phyloP scores from a whole-genome alignment of 2,888 invertebrate genomes.

The Thecophora atra region DNA sequence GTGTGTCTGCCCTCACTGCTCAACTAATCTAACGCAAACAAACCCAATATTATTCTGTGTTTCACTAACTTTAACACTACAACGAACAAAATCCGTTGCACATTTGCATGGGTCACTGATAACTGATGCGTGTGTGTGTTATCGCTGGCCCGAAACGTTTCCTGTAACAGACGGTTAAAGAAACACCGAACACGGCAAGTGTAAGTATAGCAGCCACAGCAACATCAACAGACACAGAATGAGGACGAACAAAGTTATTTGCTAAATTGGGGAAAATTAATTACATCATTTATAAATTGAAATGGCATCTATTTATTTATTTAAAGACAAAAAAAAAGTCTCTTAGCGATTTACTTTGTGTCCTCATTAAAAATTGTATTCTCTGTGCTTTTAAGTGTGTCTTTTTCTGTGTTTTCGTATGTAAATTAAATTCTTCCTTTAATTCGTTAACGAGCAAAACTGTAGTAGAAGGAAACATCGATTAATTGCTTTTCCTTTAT shows the following conservation, averaged over 20 bases:
- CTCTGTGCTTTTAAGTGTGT: too few relatives aligned
- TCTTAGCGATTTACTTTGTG: too few relatives aligned
- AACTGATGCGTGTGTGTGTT: conserved; percentile 21
- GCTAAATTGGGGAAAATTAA: neutral
- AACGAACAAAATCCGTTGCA: conserved; percentile 44
- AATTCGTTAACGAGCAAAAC: too few relatives aligned
- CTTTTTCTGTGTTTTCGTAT: too few relatives aligned
- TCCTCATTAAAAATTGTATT: too few relatives aligned
- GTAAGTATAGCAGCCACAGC: conserved; percentile 66
- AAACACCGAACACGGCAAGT: conserved; percentile 75
- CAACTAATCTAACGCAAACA: conserved; percentile 46
- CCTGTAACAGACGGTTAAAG: conserved; percentile 80
- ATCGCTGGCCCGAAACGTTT: conserved; percentile 45
- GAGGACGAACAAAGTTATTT: conserved; percentile 40
- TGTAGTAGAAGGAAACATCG: neutral
- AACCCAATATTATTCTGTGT: conserved; percentile 47
- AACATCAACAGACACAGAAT: conserved; percentile 37
- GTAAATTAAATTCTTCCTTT: too few relatives aligned
- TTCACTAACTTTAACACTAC: conserved; percentile 40
- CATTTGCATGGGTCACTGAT: conserved; percentile 33
- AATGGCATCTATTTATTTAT: too few relatives aligned
- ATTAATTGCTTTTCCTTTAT: neutral
- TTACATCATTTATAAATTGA: too few relatives aligned
- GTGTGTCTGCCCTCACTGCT: conserved; percentile 53
- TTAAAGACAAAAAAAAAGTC: too few relatives aligned